Conservation (phyloP, 2,888 invertebrate species). For the Temnothorax rugatulus region DNA sequence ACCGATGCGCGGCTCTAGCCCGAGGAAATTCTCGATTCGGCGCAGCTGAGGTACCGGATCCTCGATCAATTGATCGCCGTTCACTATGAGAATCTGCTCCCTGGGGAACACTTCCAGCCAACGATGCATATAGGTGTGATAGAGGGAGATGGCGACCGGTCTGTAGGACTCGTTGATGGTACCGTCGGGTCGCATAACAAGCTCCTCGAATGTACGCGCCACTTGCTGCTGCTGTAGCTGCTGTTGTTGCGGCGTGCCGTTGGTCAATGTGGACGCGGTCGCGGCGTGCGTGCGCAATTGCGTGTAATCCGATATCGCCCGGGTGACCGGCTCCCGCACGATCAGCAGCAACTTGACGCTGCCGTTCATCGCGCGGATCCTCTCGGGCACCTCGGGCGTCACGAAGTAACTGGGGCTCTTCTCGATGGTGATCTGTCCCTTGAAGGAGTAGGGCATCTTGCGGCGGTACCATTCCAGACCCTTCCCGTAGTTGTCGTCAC, state of each 20-base stretch:
- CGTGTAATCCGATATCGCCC: slow-evolving; percentile 98
- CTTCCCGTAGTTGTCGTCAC: slow-evolving; percentile 95
- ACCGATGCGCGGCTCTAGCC: slow-evolving; percentile 90
- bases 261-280: slow-evolving; percentile 88
- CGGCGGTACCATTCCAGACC: slow-evolving; percentile 98
- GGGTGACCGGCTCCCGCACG: slow-evolving; percentile 97
- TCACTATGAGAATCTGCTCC: slow-evolving; percentile 97
- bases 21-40: slow-evolving; percentile 95
- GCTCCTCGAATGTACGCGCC: slow-evolving; percentile 91
- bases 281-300: slow-evolving; percentile 95
- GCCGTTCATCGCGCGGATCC: slow-evolving; percentile 97
- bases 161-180: slow-evolving; percentile 94
- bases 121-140: slow-evolving; percentile 95
- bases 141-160: slow-evolving; percentile 95
- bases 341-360: slow-evolving; percentile 96
- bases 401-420: slow-evolving; percentile 99
- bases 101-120: slow-evolving; percentile 98
- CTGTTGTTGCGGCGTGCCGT: slow-evolving; percentile 85
- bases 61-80: slow-evolving; percentile 96
- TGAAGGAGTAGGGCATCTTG: slow-evolving; percentile 97
- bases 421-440: slow-evolving; percentile 97
- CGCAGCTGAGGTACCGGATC: slow-evolving; percentile 96
- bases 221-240: slow-evolving; percentile 73
- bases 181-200: slow-evolving; percentile 93
- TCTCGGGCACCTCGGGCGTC: slow-evolving; percentile 96